Base-by-base conservation (phyloP, 2,113 vertebrate species). In the Circaetus cinerascens region DNA sequence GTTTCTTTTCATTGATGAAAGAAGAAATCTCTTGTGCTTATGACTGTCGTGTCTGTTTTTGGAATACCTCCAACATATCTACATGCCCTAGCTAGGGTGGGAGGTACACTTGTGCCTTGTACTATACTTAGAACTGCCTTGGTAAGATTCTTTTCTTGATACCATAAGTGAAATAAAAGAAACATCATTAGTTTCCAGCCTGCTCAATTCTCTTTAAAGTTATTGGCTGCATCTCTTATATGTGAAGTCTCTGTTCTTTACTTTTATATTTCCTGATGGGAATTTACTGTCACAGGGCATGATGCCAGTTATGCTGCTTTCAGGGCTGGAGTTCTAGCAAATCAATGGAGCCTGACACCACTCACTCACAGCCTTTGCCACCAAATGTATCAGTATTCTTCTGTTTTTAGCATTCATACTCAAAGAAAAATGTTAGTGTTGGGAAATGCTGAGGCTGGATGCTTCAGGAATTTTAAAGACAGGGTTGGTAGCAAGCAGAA, bases 21-120 rank as follows among this genome's bases (percentile, higher is more conserved):
- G 88, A 80, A 73, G 96, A 95, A 86, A 59, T 95, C 95, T 96
- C 96, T 98, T 98, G 97, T 98, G 94, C 56, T 56, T 93, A 82
- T 26, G 36, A 68, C 88, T 95, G 92, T 88, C 0, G 2, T 93
- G 63, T 86, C 88, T 92, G 80, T 13, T 90, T 96, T 75, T 96
- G 97, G 97, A 93, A 38, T 57, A 51, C 50, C 51, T 92, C 95
- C 95, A 97, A 62, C 34, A 51, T 95, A 82, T 78, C 92, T 74
- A 86, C 85, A 51, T 67, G 78, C 72, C 85, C 90, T 41, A 87
- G 86, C 57, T 53, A 38, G 72, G 19, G 68, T 67, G 11, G 45
- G 76, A 74, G 62, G 95, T 91, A 62, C 86, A 69, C 46, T 92
- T 91, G 66, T 93, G 87, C 71, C 36, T 86, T 91, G 77, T 86